Evolutionary conservation across 2,113 vertebrate species (phyloP).

Genomic region (Plotosus lineatus): DNA sequence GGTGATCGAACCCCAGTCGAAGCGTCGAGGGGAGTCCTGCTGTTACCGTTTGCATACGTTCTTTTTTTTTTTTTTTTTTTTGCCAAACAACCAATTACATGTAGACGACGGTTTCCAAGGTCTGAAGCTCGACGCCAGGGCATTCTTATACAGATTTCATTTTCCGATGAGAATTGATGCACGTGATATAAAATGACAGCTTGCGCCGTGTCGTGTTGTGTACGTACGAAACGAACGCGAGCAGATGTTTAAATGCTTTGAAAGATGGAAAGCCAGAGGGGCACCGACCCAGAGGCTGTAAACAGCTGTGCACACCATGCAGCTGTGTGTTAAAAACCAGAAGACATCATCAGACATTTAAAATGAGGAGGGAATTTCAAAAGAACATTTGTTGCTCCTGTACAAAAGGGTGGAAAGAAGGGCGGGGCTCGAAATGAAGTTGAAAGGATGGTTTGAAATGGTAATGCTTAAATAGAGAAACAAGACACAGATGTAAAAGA

Average conservation of each 20-base stretch:
- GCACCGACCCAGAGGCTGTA: constrained; percentile 63
- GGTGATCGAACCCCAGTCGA: constrained; percentile 31
- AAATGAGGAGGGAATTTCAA: constrained; percentile 40
- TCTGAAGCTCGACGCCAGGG: not conserved
- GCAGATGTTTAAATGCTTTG: constrained; percentile 70
- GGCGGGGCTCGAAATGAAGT: constrained; percentile 61
- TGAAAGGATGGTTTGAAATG: constrained; percentile 74
- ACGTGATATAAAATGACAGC: constrained; percentile 16
- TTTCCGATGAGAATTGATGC: not conserved
- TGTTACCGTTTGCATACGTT: constrained; percentile 28
- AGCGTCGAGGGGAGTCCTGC: constrained; percentile 34
- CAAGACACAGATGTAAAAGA: constrained; percentile 79
- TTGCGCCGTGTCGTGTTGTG: constrained; percentile 53
- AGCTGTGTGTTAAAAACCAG: constrained; percentile 48
- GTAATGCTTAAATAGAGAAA: constrained; percentile 67
- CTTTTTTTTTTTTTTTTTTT: not conserved
- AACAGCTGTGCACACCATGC: constrained; percentile 63
- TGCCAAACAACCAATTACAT: constrained; percentile 34
- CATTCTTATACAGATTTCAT: constrained; percentile 13
- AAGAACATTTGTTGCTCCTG: constrained; percentile 43
- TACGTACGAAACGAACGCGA: constrained; percentile 62
- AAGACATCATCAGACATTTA: constrained; percentile 43
- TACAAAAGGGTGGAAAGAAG: constrained; percentile 59
- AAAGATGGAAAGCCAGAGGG: constrained; percentile 67
- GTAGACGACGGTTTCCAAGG: not conserved